Percentiles rank a stretch among this genome's conserved stretches.
These are phyloP conservation scores for Rhingia rostrata DNA, from an alignment of 2,888 invertebrate genomes.

Conservation along the genomic window DNA sequence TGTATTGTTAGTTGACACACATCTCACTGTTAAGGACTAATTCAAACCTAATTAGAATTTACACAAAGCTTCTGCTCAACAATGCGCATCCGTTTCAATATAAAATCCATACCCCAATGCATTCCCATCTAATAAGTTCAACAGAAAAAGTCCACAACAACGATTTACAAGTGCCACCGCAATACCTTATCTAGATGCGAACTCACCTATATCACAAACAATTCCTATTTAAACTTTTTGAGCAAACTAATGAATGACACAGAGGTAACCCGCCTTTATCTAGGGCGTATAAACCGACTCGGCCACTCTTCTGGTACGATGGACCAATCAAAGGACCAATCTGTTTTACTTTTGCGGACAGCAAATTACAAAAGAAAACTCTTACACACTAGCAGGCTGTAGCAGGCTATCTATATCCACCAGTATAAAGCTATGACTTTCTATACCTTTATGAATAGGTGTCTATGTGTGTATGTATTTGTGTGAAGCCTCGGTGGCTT, in stretches of 20 bases:
- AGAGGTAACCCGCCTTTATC: background rate
- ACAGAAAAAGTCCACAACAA: background rate
- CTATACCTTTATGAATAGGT: constrained; percentile 18
- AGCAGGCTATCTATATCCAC: constrained; percentile 6
- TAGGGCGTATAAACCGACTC: background rate
- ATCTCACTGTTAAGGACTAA: too few species aligned
- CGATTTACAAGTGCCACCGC: background rate
- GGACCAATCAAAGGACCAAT: constrained; percentile 67
- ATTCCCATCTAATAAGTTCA: background rate
- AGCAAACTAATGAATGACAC: constrained; percentile 30
- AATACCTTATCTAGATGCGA: background rate
- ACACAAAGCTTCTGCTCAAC: too few species aligned
- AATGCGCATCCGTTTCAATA: too few species aligned
- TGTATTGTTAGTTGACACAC: too few species aligned
- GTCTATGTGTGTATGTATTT: too few species aligned
- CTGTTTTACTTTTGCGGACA: constrained; percentile 49
- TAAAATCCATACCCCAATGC: too few species aligned
- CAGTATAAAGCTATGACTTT: too few species aligned
- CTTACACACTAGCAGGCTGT: constrained; percentile 37
- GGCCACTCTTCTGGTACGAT: background rate
- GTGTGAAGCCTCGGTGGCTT: background rate
- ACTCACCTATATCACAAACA: background rate
- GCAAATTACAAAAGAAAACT: constrained; percentile 52
- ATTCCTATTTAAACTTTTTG: constrained; percentile 31
- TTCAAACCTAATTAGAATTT: too few species aligned